Evolutionary conservation across 2,888 invertebrate genomes (phyloP).

Genomic region (Lydus trimaculatus): DNA sequence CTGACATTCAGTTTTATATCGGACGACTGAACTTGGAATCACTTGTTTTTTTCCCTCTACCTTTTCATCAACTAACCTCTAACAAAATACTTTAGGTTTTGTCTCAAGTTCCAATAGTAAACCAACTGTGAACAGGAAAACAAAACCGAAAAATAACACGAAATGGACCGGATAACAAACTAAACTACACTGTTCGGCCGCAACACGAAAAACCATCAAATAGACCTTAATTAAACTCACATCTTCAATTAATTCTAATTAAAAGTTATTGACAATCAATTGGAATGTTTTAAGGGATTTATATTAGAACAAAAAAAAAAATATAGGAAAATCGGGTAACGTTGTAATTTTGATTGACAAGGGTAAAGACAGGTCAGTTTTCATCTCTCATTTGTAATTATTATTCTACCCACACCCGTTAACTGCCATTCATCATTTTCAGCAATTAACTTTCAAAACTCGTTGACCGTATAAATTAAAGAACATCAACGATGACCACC

Average conservation of each 20-base stretch:
- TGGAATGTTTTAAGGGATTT: background rate
- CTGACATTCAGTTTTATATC: slow-evolving; percentile 17
- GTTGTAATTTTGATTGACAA: slow-evolving; percentile 16
- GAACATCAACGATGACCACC: slow-evolving; percentile 40
- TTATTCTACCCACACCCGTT: slow-evolving; percentile 41
- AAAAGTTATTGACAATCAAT: background rate
- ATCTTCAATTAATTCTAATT: background rate
- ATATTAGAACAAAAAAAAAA: background rate
- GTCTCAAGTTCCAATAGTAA: slow-evolving; percentile 1
- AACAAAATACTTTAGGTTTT: background rate
- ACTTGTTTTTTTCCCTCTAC: background rate
- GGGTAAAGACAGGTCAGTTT: slow-evolving; percentile 4
- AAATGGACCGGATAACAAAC: slow-evolving; percentile 7
- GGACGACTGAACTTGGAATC: background rate
- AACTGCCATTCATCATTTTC: slow-evolving; percentile 46
- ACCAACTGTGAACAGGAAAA: background rate
- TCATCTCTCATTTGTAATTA: slow-evolving; percentile 36
- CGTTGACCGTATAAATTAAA: slow-evolving; percentile 43
- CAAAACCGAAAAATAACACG: slow-evolving; percentile 16
- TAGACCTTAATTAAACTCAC: background rate
- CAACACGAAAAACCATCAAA: background rate
- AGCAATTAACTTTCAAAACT: slow-evolving; percentile 48
- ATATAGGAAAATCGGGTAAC: background rate
- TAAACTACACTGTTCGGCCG: background rate
- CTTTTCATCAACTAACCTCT: background rate